These are phyloP conservation scores for Lepisosteus osseus DNA, from an alignment of 2,113 vertebrate species.

Conservation along the genomic window DNA sequence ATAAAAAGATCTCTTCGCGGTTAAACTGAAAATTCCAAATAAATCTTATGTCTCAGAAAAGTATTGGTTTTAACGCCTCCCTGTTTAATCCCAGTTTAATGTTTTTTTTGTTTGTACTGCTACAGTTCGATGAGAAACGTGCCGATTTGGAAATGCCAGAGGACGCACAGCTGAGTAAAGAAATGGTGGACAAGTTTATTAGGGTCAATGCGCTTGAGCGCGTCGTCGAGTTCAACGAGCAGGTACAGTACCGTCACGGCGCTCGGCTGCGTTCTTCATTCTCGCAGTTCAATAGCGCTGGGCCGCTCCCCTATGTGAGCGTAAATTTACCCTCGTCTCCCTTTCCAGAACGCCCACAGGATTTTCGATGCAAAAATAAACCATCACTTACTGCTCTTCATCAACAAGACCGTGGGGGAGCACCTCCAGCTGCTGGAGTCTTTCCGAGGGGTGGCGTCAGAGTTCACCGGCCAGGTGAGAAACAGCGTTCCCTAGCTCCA, in stretches of 20 bases:
- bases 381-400: conserved; percentile 82
- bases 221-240: conserved; percentile 70
- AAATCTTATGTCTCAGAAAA: too few species aligned
- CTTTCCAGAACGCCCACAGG: conserved; percentile 61
- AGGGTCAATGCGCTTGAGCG: conserved; percentile 72
- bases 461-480: conserved; percentile 74
- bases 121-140: conserved; percentile 77
- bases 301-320: too few species aligned
- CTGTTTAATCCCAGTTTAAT: too few species aligned
- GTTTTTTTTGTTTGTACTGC: conserved; percentile 2
- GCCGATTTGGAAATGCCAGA: conserved; percentile 66
- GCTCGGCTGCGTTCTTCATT: background rate
- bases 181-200: conserved; percentile 66
- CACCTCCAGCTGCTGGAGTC: conserved; percentile 55
- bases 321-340: background rate
- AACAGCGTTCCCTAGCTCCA: background rate
- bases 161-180: conserved; percentile 53
- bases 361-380: conserved; percentile 76
- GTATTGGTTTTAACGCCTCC: too few species aligned
- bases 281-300: background rate
- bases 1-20: too few species aligned
- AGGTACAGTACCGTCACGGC: conserved; percentile 55
- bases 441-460: conserved; percentile 51
- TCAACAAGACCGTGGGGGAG: conserved; percentile 66
- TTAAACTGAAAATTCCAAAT: too few species aligned